phyloP scores from a whole-genome alignment of 2,888 invertebrate genomes.

The Tetranychus truncatus region DNA sequence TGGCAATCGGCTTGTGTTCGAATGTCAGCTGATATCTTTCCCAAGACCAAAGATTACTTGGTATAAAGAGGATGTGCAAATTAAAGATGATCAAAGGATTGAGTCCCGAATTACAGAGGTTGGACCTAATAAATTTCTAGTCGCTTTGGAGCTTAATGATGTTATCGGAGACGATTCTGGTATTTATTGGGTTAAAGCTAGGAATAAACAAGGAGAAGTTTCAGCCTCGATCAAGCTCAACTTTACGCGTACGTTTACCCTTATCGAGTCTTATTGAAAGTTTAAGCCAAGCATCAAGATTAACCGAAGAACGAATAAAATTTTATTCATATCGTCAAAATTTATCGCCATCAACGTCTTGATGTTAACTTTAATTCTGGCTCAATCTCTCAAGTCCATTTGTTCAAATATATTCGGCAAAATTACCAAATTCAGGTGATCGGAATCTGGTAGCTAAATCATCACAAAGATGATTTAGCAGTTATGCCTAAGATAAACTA shows the following conservation, averaged over 20 bases:
- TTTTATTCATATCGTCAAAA: no score
- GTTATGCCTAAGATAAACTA: no score
- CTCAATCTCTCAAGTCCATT: no score
- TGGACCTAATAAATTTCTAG: slow-evolving; percentile 65
- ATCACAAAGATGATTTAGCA: no score
- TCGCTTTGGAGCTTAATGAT: slow-evolving; percentile 80
- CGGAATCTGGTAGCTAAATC: no score
- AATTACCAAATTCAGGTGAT: no score
- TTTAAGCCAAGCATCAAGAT: background rate
- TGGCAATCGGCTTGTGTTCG: slow-evolving; percentile 81
- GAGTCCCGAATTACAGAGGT: slow-evolving; percentile 71
- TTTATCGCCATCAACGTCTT: background rate
- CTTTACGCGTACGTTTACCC: slow-evolving; percentile 71
- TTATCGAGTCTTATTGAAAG: background rate
- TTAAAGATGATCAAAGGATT: slow-evolving; percentile 55
- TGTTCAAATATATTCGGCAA: no score
- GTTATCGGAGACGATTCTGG: slow-evolving; percentile 88
- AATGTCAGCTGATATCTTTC: slow-evolving; percentile 67
- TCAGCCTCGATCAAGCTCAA: slow-evolving; percentile 90
- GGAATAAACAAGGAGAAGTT: slow-evolving; percentile 91
- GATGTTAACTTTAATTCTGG: background rate
- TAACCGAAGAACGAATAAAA: background rate
- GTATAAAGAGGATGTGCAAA: slow-evolving; percentile 69
- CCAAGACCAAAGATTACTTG: slow-evolving; percentile 58
- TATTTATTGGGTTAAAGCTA: slow-evolving; percentile 87